Conservation (phyloP, 2,888 invertebrate genomes). For the Eupsilia transversa region DNA sequence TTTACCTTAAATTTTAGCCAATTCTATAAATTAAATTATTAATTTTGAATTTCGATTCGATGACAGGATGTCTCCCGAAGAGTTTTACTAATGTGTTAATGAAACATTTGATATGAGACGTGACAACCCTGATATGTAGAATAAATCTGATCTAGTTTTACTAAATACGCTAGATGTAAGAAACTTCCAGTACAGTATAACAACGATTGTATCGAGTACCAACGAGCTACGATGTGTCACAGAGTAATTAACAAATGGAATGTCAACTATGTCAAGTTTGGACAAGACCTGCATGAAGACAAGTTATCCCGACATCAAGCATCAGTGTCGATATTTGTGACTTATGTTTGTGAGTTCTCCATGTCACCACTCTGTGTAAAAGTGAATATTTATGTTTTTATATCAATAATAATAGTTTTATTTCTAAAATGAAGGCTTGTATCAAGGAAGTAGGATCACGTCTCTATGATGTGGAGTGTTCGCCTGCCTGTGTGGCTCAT, state of each 20-base stretch:
- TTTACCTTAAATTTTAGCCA: constrained; percentile 83
- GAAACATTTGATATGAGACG: constrained; percentile 74
- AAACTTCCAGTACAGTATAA: constrained; percentile 44
- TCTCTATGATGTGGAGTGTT: constrained; percentile 68
- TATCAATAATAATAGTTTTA: constrained; percentile 20
- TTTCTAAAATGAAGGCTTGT: constrained; percentile 47
- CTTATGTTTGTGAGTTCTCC: constrained; percentile 20
- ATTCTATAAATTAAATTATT: constrained; percentile 82
- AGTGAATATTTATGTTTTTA: constrained; percentile 35
- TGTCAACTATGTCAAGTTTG: neutral
- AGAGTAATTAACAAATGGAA: constrained; percentile 46
- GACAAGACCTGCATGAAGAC: neutral
- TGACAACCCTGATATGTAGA: constrained; percentile 66
- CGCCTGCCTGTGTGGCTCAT: constrained; percentile 65
- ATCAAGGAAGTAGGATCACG: constrained; percentile 63
- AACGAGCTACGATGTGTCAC: constrained; percentile 47
- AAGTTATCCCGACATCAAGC: neutral
- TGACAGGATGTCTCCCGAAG: constrained; percentile 79
- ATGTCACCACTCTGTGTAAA: constrained; percentile 30
- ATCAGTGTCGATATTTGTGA: neutral
- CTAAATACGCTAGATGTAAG: constrained; percentile 52
- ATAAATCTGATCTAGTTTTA: constrained; percentile 55
- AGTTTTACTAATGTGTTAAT: constrained; percentile 74
- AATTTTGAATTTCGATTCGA: constrained; percentile 79
- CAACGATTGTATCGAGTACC: constrained; percentile 48